Evolutionary conservation across 23 tunicate genomes (phyloP), one percentile per base, ranked within the genome.

Genomic region (Styela plicata): DNA sequence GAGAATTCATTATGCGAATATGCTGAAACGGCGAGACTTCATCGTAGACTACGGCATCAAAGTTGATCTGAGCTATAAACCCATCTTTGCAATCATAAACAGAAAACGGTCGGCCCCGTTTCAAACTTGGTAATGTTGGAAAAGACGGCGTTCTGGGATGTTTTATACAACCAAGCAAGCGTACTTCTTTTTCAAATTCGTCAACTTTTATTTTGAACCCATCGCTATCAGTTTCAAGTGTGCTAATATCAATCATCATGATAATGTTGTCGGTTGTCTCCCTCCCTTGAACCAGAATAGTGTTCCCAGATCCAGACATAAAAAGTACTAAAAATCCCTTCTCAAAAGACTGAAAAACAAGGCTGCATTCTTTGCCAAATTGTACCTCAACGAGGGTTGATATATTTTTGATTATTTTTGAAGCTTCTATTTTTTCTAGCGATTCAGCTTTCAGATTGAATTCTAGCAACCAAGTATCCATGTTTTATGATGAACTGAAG

Each of bases 21-120:
- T 90, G 85, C 76, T 90, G 96, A 83, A 83, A 94, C 26, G 78
- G 63, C 24, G 89, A 79, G 24, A 83, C 65, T 32, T 83, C 74
- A n/a, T 96, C 87, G 53, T 91, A 96, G 2, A 96, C 91, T 0
- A 89, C 33, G 28, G 86, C 37, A 21, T 89, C 89, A 89, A 74
- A 95, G 34, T 95, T 96, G 35, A 74, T 70, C 69, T 86, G 91
- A 21, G 86, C 63, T 23, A 94, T 31, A 16, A 36, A 27, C 26
- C 95, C 95, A 57, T 35, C 57, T 2, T 74, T 64, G 1, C 34
- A 53, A 31, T 89, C 94, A 78, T 89, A 89, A 18, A 63, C 31
- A 24, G 82, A 63, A 80, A 89, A 84, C 23, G 57, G n/a, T 2
- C 70, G n/a, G 16, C 94, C 94, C 33, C 94, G 74, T 74, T 84